Evolutionary conservation across 1,140 invertebrate genomes (phyloP).

Genomic region (Bacillus rossius): DNA sequence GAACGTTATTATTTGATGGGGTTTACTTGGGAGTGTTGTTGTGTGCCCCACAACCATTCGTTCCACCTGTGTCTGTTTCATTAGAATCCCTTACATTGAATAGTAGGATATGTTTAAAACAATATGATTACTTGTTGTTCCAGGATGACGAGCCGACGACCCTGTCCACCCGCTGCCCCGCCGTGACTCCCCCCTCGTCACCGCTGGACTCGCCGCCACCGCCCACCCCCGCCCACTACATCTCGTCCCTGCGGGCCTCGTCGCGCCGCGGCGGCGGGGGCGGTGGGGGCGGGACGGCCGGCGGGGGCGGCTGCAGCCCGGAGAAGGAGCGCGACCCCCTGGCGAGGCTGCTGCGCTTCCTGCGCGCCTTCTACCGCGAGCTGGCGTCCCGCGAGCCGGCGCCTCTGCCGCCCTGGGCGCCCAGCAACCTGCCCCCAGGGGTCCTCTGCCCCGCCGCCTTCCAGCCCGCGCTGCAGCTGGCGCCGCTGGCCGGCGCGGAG

Average conservation of each 20-base stretch:
- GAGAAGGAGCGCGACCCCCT: conserved; percentile 42
- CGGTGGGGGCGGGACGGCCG: conserved; percentile 25
- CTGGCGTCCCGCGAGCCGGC: conserved; percentile 41
- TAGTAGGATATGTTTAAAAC: no score
- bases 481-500: conserved; percentile 29
- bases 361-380: conserved; percentile 43
- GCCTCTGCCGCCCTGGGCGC: conserved; percentile 40
- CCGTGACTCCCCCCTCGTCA: conserved; percentile 1
- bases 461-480: conserved; percentile 43
- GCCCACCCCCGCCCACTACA: conserved; percentile 17
- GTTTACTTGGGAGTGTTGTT: no score
- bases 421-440: conserved; percentile 37
- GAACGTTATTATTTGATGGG: no score
- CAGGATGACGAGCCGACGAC: conserved; percentile 8
- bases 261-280: conserved; percentile 35
- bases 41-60: no score
- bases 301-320: conserved; percentile 29
- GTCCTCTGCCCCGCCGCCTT: conserved; percentile 43
- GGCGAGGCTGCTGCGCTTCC: conserved; percentile 39
- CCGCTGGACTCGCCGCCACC: conserved; percentile 9
- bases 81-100: no score
- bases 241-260: conserved; percentile 34
- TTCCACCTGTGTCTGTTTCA: no score
- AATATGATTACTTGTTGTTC: conserved; percentile 1
- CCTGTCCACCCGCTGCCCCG: not conserved